phyloP scores from a whole-genome alignment of 1,140 invertebrate genomes.

The Ooceraea biroi region DNA sequence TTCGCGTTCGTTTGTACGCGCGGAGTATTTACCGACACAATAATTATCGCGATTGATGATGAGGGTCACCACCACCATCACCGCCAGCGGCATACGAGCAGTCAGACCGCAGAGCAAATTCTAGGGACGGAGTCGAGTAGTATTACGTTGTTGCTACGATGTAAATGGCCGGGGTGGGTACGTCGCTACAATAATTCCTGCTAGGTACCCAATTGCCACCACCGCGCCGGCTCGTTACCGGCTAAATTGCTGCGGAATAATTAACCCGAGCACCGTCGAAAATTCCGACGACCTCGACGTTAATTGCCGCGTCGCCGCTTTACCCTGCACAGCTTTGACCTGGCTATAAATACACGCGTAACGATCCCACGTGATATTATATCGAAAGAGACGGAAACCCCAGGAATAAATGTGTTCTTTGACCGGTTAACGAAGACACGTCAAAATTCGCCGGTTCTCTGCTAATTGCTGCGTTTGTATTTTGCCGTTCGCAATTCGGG shows the following conservation, averaged over 20 bases:
- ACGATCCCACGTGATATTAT: constrained; percentile 17
- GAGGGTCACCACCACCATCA: constrained; percentile 8
- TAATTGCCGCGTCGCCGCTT: constrained; percentile 54
- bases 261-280: constrained; percentile 59
- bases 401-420: neutral
- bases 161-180: constrained; percentile 51
- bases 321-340: neutral
- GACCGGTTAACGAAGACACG: neutral
- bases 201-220: constrained; percentile 45
- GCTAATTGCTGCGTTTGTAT: neutral
- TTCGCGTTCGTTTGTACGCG: constrained; percentile 69
- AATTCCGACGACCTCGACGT: constrained; percentile 60
- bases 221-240: constrained; percentile 50
- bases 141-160: constrained; percentile 68
- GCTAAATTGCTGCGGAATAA: constrained; percentile 61
- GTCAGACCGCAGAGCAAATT: constrained; percentile 83
- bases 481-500: no score
- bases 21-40: constrained; percentile 83
- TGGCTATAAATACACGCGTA: constrained; percentile 20
- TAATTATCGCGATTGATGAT: constrained; percentile 84
- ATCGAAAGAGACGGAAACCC: neutral
- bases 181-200: constrained; percentile 53
- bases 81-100: constrained; percentile 76
- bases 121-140: constrained; percentile 76
- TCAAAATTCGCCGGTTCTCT: neutral